Base-by-base conservation (phyloP, 2,113 vertebrate species). In the Vulpes vulpes region DNA sequence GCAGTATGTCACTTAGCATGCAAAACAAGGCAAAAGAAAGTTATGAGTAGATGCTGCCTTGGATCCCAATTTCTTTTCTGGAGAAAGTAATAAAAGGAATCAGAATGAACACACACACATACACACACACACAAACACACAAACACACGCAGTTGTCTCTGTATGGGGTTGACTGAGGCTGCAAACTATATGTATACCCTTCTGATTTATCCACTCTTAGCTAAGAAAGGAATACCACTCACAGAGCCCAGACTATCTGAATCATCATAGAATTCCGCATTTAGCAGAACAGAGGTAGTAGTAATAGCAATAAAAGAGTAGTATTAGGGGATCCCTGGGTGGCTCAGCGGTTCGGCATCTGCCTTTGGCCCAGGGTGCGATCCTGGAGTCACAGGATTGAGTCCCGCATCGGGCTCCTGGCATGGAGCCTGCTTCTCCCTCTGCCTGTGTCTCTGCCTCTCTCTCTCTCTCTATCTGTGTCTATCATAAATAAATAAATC, bases 31-130 rank as follows among this genome's bases (percentile, higher is more conserved):
- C n/a, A 88, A 89, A 76, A 92, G 25, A 59, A 74, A 81, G 17
- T 65, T 79, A 27, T 51, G 25, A 92, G 6, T 17, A 6, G 5
- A 81, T 60, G 51, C 62, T 62, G 4, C 20, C 57, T 23, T 53
- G 10, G 7, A 38, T 83, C 53, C 32, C 11, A 17, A 12, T 85
- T 73, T 81, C 73, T 69, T 65, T 95, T 73, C n/a, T 57, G 6
- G 71, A 93, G 51, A 96, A 93, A 95, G 27, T 80, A 81, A 80
- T 60, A 67, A 49, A 74, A 73, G 32, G 32, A 95, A 89, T 90
- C 73, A 55, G 20, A 92, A 83, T 85, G 12, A 74, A 79, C 1
- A 17, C 10, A 81, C 4, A 81, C 16, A 15, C 38, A 30, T 16
- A n/a, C n/a, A 51, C 2, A 51, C 43, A 35, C 25, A 57, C 84